phyloP scores from a whole-genome alignment of 2,888 invertebrate genomes.

The Phengaris alcon region DNA sequence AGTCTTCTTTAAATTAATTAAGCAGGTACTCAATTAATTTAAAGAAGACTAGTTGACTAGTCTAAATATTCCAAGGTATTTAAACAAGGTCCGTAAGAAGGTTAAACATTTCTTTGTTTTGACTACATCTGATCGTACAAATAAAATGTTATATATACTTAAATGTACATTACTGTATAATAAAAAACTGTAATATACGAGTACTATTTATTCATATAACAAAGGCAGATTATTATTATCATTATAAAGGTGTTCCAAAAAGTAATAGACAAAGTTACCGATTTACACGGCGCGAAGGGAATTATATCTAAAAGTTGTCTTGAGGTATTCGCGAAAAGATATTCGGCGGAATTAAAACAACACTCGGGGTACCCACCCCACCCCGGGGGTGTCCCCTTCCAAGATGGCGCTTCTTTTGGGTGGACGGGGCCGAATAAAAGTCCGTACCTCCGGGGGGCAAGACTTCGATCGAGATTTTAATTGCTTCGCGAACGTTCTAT shows the following conservation, averaged over 20 bases:
- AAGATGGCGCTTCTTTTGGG: conserved; percentile 80
- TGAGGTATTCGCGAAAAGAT: conserved; percentile 78
- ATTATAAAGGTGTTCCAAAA: conserved; percentile 28
- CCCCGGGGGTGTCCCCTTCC: conserved; percentile 51
- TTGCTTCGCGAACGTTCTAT: conserved; percentile 32
- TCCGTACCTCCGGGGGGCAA: conserved; percentile 71
- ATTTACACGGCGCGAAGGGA: conserved; percentile 40
- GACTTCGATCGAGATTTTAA: conserved; percentile 48
- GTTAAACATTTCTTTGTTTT: no score
- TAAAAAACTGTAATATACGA: background rate
- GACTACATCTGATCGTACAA: no score
- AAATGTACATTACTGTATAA: background rate
- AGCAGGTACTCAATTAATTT: no score
- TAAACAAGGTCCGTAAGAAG: no score
- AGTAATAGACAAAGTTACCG: conserved; percentile 14
- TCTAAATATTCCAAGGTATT: no score
- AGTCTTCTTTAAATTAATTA: no score
- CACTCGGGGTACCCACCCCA: conserved; percentile 60
- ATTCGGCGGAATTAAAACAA: conserved; percentile 79
- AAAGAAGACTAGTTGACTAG: no score
- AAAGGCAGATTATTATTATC: conserved; percentile 1
- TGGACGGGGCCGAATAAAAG: conserved; percentile 76
- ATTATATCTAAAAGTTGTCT: conserved; percentile 74
- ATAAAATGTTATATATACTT: no score
- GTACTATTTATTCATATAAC: background rate